phyloP scores from a whole-genome alignment of 2,797 vertebrate genomes.

The Phalloptychus januarius region DNA sequence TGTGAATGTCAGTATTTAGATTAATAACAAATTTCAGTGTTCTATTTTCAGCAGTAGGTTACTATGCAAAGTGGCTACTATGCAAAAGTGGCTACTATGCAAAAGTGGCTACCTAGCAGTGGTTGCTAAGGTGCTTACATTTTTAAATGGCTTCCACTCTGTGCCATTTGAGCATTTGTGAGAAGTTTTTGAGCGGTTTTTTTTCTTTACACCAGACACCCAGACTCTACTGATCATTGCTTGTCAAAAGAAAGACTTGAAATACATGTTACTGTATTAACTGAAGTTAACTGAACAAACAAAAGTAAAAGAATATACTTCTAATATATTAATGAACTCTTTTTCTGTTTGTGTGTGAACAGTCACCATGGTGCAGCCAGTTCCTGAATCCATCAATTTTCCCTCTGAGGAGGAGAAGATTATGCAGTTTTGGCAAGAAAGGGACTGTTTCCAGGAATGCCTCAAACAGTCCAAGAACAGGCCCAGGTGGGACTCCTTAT shows the following conservation, averaged over 20 bases:
- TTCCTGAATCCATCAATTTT: conserved; percentile 92
- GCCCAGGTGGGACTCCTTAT: conserved; percentile 81
- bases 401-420: conserved; percentile 92
- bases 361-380: conserved; percentile 90
- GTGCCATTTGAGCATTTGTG: too few relatives aligned
- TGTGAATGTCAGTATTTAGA: too few relatives aligned
- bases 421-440: conserved; percentile 86
- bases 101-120: too few relatives aligned
- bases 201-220: too few relatives aligned
- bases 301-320: neutral
- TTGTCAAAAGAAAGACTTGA: neutral
- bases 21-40: too few relatives aligned
- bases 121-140: too few relatives aligned
- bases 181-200: too few relatives aligned
- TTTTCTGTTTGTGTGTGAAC: conserved; percentile 2
- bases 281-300: neutral
- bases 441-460: conserved; percentile 93
- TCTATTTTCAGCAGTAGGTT: too few relatives aligned
- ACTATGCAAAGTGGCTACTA: too few relatives aligned
- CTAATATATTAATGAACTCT: neutral
- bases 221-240: too few relatives aligned
- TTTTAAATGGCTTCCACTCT: too few relatives aligned
- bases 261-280: neutral
- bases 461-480: conserved; percentile 93
- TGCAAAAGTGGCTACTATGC: too few relatives aligned